Evolutionary conservation across 2,113 vertebrate species (phyloP).

Genomic region (Melanostigma gelatinosum): DNA sequence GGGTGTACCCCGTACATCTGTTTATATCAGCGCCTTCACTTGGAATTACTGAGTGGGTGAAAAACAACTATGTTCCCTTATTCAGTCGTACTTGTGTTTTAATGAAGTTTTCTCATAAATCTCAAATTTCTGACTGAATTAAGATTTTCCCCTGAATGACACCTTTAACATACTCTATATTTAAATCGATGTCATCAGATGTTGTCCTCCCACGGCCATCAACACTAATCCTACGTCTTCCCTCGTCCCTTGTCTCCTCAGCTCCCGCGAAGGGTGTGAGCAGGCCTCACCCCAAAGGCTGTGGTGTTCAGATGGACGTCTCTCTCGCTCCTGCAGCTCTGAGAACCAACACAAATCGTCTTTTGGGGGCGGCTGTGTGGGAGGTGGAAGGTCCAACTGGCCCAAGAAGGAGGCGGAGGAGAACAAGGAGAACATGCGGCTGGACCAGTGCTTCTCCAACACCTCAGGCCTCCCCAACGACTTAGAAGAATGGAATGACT

Average conservation of each 20-base stretch:
- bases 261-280: slow-evolving; percentile 89
- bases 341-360: slow-evolving; percentile 81
- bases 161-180: not conserved
- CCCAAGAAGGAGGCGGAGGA: slow-evolving; percentile 90
- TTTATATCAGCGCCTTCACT: not conserved
- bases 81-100: not conserved
- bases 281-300: slow-evolving; percentile 88
- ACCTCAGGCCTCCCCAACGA: slow-evolving; percentile 84
- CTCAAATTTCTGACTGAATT: not conserved
- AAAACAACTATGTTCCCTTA: not conserved
- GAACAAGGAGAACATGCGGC: slow-evolving; percentile 96
- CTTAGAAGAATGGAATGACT: slow-evolving; percentile 92
- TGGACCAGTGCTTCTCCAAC: slow-evolving; percentile 89
- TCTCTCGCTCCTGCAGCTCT: slow-evolving; percentile 87
- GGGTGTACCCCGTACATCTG: not conserved
- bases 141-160: not conserved
- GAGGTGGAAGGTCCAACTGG: slow-evolving; percentile 71
- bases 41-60: not conserved
- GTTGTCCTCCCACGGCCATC: not conserved
- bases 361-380: slow-evolving; percentile 50
- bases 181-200: not conserved
- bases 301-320: slow-evolving; percentile 85
- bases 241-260: slow-evolving; percentile 55
- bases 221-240: not conserved
- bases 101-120: not conserved